Evolutionary conservation across 2,113 vertebrate species (phyloP).

Genomic region (Atherinomorus stipes): DNA sequence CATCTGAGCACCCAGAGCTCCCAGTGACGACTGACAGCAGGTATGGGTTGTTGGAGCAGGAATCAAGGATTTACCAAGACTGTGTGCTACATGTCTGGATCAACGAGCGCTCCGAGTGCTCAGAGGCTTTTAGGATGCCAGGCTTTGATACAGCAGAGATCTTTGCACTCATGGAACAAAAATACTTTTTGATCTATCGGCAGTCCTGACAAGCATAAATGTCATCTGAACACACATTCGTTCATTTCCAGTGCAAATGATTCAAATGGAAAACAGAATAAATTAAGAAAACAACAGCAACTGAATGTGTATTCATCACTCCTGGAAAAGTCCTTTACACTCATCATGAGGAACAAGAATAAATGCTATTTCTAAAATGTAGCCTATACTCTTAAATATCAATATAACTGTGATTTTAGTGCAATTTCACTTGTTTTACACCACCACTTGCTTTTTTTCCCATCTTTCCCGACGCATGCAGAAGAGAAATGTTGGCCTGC

Average conservation of each 20-base stretch:
- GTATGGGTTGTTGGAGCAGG: no score
- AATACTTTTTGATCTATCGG: slow-evolving; percentile 60
- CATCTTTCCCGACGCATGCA: slow-evolving; percentile 24
- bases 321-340: slow-evolving; percentile 63
- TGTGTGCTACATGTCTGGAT: no score
- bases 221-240: slow-evolving; percentile 64
- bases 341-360: slow-evolving; percentile 72
- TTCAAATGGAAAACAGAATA: slow-evolving; percentile 67
- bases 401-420: slow-evolving; percentile 72
- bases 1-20: slow-evolving; percentile 41
- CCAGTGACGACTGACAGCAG: slow-evolving; percentile 8
- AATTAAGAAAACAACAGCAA: slow-evolving; percentile 70
- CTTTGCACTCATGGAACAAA: slow-evolving; percentile 59
- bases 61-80: no score
- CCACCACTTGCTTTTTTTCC: slow-evolving; percentile 41
- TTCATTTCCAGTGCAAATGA: slow-evolving; percentile 76
- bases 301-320: slow-evolving; percentile 71
- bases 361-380: slow-evolving; percentile 66
- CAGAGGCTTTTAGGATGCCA: slow-evolving; percentile 47
- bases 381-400: slow-evolving; percentile 59
- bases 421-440: slow-evolving; percentile 73
- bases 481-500: slow-evolving; percentile 35
- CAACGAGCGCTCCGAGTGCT: no score
- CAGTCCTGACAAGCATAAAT: slow-evolving; percentile 74
- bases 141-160: slow-evolving; percentile 62